Conservation (phyloP, 2,888 invertebrate species). For the Caenorhabditis becei region DNA sequence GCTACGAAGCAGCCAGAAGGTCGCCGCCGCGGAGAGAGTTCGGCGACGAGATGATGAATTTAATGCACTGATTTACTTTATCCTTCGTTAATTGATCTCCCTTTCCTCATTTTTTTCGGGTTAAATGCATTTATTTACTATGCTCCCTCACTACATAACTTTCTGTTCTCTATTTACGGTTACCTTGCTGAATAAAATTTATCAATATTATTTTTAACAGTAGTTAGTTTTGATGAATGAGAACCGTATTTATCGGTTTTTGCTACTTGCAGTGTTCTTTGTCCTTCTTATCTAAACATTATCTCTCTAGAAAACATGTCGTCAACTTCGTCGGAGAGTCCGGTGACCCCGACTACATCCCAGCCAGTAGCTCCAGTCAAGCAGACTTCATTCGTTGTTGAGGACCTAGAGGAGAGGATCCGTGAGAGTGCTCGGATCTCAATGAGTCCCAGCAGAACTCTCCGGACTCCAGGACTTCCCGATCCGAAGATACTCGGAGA, state of each 20-base stretch:
- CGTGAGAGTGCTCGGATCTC: conserved; percentile 62
- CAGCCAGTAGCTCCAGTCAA: conserved; percentile 27
- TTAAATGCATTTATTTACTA: conserved; percentile 20
- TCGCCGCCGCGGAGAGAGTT: conserved; percentile 52
- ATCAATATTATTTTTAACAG: background rate
- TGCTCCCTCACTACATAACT: conserved; percentile 5
- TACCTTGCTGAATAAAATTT: background rate
- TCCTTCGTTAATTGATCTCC: background rate
- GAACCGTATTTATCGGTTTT: background rate
- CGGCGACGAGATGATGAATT: conserved; percentile 56
- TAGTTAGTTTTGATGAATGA: background rate
- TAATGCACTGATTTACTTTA: conserved; percentile 35
- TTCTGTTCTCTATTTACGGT: conserved; percentile 18
- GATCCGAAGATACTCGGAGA: conserved; percentile 74
- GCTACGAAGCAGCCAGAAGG: conserved; percentile 54
- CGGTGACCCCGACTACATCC: conserved; percentile 43
- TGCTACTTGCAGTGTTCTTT: background rate
- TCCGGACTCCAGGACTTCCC: conserved; percentile 38
- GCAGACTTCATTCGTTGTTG: conserved; percentile 64
- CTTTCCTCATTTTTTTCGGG: conserved; percentile 11
- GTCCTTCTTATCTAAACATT: too few species aligned
- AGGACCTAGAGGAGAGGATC: conserved; percentile 66
- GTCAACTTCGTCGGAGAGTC: conserved; percentile 23
- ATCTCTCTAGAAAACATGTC: conserved; percentile 35
- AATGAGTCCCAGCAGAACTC: conserved; percentile 38